phyloP scores from a whole-genome alignment of 2,113 vertebrate genomes.

The Proteles cristata region DNA sequence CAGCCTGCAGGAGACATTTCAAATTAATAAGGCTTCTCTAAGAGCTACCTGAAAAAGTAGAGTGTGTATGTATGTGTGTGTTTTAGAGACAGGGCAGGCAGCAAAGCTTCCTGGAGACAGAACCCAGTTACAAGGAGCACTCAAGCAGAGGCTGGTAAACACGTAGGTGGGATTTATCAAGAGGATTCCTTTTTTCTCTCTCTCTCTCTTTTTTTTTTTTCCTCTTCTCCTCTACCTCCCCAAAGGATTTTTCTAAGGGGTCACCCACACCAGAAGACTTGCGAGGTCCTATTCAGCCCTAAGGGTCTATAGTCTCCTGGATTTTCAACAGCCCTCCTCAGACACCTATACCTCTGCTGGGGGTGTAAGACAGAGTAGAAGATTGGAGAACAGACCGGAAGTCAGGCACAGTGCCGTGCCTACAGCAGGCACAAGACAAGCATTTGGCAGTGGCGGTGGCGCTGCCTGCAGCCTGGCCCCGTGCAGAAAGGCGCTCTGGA shows the following conservation, averaged over 20 bases:
- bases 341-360: not conserved
- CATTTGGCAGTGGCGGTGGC: not conserved
- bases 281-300: not conserved
- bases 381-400: slow-evolving; percentile 26
- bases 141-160: not conserved
- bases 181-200: not conserved
- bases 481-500: slow-evolving; percentile 18
- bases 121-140: not conserved
- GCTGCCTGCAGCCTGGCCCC: not conserved
- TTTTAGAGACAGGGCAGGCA: not conserved
- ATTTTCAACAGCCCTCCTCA: slow-evolving; percentile 49
- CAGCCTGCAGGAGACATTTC: not conserved
- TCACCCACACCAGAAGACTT: not conserved
- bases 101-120: not conserved
- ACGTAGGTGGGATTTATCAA: slow-evolving; percentile 8
- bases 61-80: not conserved
- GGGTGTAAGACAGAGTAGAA: slow-evolving; percentile 20
- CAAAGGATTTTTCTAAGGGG: not conserved
- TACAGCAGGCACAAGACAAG: slow-evolving; percentile 20
- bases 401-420: slow-evolving; percentile 21
- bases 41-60: not conserved
- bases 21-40: not conserved
- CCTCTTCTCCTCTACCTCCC: too few species aligned
- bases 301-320: not conserved
- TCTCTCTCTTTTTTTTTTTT: too few species aligned